These are phyloP conservation scores for Argyrosomus regius DNA, from an alignment of 2,797 vertebrate species.

Conservation along the genomic window DNA sequence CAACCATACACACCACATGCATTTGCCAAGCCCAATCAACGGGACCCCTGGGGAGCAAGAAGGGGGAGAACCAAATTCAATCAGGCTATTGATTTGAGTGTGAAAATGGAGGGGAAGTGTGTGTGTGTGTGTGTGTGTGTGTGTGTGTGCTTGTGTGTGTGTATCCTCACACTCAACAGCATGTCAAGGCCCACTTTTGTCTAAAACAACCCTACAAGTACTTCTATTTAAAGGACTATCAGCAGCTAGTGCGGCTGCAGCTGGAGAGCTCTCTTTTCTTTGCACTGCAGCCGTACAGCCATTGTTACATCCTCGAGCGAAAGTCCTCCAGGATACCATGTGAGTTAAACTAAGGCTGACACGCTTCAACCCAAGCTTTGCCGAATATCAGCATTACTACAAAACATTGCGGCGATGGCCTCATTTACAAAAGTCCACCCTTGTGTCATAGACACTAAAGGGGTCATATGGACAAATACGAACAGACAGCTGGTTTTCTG, in stretches of 20 bases:
- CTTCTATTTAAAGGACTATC: constrained; percentile 66
- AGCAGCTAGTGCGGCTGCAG: constrained; percentile 38
- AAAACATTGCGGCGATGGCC: constrained; percentile 31
- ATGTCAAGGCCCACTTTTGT: constrained; percentile 55
- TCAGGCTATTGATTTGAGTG: constrained; percentile 64
- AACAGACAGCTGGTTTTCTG: constrained; percentile 52
- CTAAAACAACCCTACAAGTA: constrained; percentile 44
- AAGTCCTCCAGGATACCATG: constrained; percentile 45
- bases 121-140: not conserved
- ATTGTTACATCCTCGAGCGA: constrained; percentile 39
- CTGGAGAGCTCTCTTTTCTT: constrained; percentile 43
- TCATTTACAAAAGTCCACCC: constrained; percentile 55
- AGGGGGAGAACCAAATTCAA: constrained; percentile 59
- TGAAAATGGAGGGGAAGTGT: constrained; percentile 35
- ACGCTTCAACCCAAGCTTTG: constrained; percentile 37
- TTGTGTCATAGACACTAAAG: constrained; percentile 41
- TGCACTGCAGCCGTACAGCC: constrained; percentile 13
- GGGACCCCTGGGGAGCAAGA: constrained; percentile 29
- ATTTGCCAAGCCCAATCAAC: constrained; percentile 58
- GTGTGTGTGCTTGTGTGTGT: constrained; percentile 24
- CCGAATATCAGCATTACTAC: constrained; percentile 49
- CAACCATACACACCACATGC: constrained; percentile 21
- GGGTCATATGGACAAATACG: constrained; percentile 43
- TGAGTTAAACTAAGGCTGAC: constrained; percentile 60
- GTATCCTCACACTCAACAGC: constrained; percentile 38